Percentiles rank a stretch among this genome's conserved stretches.
These are phyloP conservation scores for Oryzias dopingdopingensis DNA, from an alignment of 2,797 vertebrate genomes.

Conservation along the genomic window DNA sequence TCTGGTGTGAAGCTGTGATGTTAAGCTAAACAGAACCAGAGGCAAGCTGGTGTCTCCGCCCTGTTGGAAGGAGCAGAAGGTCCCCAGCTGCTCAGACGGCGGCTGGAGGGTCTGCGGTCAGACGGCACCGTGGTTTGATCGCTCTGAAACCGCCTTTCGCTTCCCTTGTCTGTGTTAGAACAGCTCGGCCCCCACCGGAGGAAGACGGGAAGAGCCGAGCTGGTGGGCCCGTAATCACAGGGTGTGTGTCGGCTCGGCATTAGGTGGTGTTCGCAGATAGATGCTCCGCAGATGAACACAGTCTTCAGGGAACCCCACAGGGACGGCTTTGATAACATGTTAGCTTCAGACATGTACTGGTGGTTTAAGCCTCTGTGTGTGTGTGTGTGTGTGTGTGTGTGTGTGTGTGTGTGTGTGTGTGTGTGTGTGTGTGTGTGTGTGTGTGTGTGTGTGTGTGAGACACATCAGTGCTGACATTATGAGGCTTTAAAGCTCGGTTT, in stretches of 20 bases:
- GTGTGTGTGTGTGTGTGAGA: conserved; percentile 56
- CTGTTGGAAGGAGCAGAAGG: conserved; percentile 8
- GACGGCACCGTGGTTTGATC: conserved; percentile 15
- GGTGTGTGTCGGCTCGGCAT: background rate
- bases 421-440: background rate
- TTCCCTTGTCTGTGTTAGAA: conserved; percentile 23
- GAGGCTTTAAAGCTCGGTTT: conserved; percentile 46
- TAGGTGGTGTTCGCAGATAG: background rate
- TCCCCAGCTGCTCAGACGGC: background rate
- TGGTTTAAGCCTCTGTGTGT: conserved; percentile 8
- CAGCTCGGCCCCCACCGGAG: too few species aligned
- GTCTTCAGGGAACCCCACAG: background rate
- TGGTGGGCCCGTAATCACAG: background rate
- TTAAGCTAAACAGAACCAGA: background rate
- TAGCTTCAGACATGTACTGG: conserved; percentile 2
- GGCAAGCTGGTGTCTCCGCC: background rate
- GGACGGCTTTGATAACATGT: background rate
- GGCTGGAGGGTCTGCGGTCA: conserved; percentile 13
- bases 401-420: conserved; percentile 77
- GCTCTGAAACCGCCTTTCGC: conserved; percentile 34
- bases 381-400: conserved; percentile 70
- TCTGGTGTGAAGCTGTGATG: conserved; percentile 6
- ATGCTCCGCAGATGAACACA: background rate
- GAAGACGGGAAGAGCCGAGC: background rate
- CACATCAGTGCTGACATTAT: conserved; percentile 80